Evolutionary conservation across 2,797 vertebrate species (phyloP).

Genomic region (Botia almorhae): DNA sequence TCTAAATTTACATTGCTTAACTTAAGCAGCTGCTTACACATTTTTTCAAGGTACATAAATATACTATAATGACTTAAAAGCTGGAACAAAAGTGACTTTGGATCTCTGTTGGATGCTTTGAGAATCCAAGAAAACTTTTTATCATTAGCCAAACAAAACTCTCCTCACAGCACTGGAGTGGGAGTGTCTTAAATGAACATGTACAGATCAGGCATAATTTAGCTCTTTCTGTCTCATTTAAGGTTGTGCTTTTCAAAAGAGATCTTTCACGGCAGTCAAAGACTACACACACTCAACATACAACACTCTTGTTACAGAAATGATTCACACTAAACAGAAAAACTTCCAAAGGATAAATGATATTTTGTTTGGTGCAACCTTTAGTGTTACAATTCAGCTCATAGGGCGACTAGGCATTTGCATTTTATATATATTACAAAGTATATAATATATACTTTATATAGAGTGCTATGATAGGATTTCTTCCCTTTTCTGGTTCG

Average conservation of each 20-base stretch:
- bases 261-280: not conserved
- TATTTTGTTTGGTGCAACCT: not conserved
- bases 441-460: not conserved
- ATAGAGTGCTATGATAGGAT: too few relatives aligned
- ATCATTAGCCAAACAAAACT: conserved; percentile 61
- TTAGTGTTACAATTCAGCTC: not conserved
- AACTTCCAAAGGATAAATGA: not conserved
- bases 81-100: conserved; percentile 46
- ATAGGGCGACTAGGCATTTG: not conserved
- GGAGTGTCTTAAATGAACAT: conserved; percentile 50
- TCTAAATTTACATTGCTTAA: not conserved
- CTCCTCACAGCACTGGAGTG: conserved; percentile 48
- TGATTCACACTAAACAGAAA: not conserved
- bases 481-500: too few relatives aligned
- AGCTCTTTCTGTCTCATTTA: conserved; percentile 34
- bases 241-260: not conserved
- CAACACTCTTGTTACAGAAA: not conserved
- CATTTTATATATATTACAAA: conserved; percentile 5
- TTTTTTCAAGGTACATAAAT: conserved; percentile 36
- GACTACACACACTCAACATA: not conserved
- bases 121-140: conserved; percentile 47
- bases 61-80: conserved; percentile 22
- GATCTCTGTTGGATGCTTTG: conserved; percentile 47
- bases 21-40: conserved; percentile 23
- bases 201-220: conserved; percentile 45